Percentiles rank a stretch among this genome's conserved stretches.
phyloP scores from a whole-genome alignment of 2,888 invertebrate species.

The Lochmaea capreae region DNA sequence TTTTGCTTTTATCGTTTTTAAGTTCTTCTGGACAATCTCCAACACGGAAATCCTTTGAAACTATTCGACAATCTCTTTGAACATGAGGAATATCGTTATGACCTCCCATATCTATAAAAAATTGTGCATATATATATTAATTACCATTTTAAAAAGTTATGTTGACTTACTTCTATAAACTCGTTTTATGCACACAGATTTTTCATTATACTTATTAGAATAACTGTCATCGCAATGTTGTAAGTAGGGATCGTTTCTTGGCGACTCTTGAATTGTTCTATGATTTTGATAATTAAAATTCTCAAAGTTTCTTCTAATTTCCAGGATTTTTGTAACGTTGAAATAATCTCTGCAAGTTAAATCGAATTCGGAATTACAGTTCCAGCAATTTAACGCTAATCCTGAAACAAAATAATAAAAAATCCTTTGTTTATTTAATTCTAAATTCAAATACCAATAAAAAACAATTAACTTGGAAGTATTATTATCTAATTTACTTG shows the following conservation, averaged over 20 bases:
- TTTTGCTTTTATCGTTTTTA: slow-evolving; percentile 31
- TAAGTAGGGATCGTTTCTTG: slow-evolving; percentile 46
- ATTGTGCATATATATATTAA: background rate
- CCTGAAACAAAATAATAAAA: slow-evolving; percentile 66
- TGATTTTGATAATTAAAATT: slow-evolving; percentile 62
- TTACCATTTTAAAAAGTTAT: background rate
- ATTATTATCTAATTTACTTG: background rate
- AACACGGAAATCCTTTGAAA: slow-evolving; percentile 39
- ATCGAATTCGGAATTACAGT: slow-evolving; percentile 79
- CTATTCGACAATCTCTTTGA: slow-evolving; percentile 50
- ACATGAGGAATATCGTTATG: slow-evolving; percentile 42
- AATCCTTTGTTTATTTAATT: too few species aligned
- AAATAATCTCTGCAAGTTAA: slow-evolving; percentile 80
- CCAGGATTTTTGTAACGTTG: slow-evolving; percentile 66
- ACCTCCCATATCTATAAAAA: slow-evolving; percentile 37
- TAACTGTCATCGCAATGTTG: slow-evolving; percentile 48
- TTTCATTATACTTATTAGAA: slow-evolving; percentile 43
- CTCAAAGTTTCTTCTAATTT: slow-evolving; percentile 45
- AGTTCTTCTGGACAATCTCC: slow-evolving; percentile 51
- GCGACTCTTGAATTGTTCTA: slow-evolving; percentile 33
- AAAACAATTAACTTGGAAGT: background rate
- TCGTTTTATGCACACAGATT: slow-evolving; percentile 51
- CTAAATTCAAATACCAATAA: background rate
- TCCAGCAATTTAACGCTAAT: slow-evolving; percentile 78
- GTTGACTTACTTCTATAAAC: slow-evolving; percentile 44